These are phyloP conservation scores for Andrena minutula DNA, from an alignment of 2,888 invertebrate genomes.

Conservation along the genomic window DNA sequence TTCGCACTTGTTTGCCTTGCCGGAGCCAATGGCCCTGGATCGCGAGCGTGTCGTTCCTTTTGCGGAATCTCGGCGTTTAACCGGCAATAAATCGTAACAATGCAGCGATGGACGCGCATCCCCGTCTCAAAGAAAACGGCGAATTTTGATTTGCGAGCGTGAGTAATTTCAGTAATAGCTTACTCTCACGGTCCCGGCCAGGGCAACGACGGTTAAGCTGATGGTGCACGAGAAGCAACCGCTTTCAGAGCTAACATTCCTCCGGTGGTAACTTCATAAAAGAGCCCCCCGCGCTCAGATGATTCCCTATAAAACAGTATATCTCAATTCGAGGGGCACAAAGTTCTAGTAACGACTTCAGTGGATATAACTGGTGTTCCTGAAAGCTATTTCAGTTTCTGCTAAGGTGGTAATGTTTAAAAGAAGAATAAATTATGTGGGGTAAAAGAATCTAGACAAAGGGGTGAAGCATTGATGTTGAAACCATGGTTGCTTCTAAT, in stretches of 20 bases:
- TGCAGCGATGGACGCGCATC: constrained; percentile 55
- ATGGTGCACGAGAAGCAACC: constrained; percentile 76
- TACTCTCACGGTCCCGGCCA: constrained; percentile 76
- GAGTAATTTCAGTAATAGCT: constrained; percentile 84
- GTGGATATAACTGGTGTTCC: constrained; percentile 63
- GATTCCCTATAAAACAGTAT: constrained; percentile 82
- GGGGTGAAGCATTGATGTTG: neutral
- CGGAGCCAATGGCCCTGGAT: constrained; percentile 46
- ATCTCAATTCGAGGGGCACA: constrained; percentile 79
- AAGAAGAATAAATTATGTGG: neutral
- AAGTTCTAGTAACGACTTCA: constrained; percentile 38
- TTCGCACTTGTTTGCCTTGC: constrained; percentile 54
- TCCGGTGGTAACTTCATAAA: constrained; percentile 82
- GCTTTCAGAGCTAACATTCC: constrained; percentile 74
- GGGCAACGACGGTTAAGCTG: constrained; percentile 66
- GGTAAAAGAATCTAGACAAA: neutral
- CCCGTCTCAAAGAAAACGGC: constrained; percentile 71
- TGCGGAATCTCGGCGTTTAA: constrained; percentile 65
- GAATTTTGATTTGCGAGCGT: constrained; percentile 84
- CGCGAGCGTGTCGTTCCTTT: constrained; percentile 51
- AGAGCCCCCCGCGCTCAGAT: constrained; percentile 78
- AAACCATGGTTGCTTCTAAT: too few relatives aligned
- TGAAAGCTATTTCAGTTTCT: constrained; percentile 19
- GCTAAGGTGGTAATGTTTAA: too few relatives aligned
- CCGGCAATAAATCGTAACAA: constrained; percentile 71